Evolutionary conservation across 2,797 vertebrate genomes (phyloP).

Genomic region (Cephalopachus bancanus): DNA sequence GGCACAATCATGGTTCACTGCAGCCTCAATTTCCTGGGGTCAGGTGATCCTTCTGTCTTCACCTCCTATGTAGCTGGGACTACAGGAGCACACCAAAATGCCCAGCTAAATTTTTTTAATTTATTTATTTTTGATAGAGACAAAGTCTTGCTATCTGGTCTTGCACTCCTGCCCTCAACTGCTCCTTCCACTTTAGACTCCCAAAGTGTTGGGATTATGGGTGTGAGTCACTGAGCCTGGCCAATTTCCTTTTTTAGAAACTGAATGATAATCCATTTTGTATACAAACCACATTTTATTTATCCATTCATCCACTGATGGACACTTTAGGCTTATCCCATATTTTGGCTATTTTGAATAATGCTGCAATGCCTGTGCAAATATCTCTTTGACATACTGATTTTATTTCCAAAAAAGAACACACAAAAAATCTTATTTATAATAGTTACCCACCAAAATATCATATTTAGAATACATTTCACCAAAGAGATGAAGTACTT

Average conservation of each 20-base stretch:
- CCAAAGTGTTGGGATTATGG: too few species aligned
- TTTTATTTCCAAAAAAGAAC: background rate
- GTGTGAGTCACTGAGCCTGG: too few species aligned
- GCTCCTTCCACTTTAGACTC: too few species aligned
- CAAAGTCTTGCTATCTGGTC: too few species aligned
- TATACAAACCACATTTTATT: background rate
- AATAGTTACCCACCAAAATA: background rate
- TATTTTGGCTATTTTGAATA: background rate
- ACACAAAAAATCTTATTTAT: background rate
- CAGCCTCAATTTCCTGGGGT: too few species aligned
- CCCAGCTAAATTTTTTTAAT: too few species aligned
- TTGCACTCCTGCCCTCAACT: too few species aligned
- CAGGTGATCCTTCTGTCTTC: too few species aligned
- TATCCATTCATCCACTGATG: background rate
- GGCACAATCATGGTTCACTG: too few species aligned
- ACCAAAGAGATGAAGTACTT: background rate
- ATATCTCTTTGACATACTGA: background rate
- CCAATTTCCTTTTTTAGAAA: background rate
- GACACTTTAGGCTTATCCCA: background rate
- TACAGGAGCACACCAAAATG: too few species aligned
- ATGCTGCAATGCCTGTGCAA: rapidly evolving
- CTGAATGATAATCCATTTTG: background rate
- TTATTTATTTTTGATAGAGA: too few species aligned
- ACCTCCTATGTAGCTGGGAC: too few species aligned
- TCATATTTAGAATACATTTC: background rate